These are phyloP conservation scores for Eleutherodactylus coqui DNA, from an alignment of 2,797 vertebrate species.

Conservation along the genomic window DNA sequence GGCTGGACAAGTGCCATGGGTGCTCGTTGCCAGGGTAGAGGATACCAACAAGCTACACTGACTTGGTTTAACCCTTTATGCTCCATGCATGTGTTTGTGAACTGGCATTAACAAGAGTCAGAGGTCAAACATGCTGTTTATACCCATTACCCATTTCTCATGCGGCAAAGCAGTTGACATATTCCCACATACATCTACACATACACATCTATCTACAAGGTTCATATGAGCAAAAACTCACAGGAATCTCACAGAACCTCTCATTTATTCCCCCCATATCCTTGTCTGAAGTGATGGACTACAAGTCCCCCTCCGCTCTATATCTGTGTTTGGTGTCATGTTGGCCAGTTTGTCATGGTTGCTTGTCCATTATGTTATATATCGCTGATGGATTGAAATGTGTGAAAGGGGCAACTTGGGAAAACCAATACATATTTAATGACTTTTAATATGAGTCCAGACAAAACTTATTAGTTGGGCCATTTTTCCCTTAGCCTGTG, in stretches of 20 bases:
- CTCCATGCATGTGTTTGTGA: too few relatives aligned
- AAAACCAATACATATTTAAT: constrained; percentile 46
- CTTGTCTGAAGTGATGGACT: not conserved
- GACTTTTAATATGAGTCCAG: constrained; percentile 8
- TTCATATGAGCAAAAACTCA: not conserved
- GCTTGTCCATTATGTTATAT: constrained; percentile 11
- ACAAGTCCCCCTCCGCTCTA: not conserved
- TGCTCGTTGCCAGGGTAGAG: too few relatives aligned
- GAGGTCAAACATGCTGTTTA: too few relatives aligned
- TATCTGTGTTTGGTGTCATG: not conserved
- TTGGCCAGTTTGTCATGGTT: constrained; percentile 9
- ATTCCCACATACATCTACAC: not conserved
- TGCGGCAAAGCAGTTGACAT: not conserved
- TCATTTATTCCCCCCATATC: not conserved
- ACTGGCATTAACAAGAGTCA: too few relatives aligned
- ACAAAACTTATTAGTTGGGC: constrained; percentile 27
- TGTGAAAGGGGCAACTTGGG: not conserved
- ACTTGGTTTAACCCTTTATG: not conserved
- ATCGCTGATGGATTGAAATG: constrained; percentile 25
- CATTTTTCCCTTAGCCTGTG: constrained; percentile 37
- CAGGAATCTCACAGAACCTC: not conserved
- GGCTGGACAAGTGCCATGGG: too few relatives aligned
- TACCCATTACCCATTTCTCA: too few relatives aligned
- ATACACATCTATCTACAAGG: not conserved
- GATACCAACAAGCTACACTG: too few relatives aligned